Conservation (phyloP, 2,113 vertebrate genomes). For the Puffinus mauretanicus region DNA sequence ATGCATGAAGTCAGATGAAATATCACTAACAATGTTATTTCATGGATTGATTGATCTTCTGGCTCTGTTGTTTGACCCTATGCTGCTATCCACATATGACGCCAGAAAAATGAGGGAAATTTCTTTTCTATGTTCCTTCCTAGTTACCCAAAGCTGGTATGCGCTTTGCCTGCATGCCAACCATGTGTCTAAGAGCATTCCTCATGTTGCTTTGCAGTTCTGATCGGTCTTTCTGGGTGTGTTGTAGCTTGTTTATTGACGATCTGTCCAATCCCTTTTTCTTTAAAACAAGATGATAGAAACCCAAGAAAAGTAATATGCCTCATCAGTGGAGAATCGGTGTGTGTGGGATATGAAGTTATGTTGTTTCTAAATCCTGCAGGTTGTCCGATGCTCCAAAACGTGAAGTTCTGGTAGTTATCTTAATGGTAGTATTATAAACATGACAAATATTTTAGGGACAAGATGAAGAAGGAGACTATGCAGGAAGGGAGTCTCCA, state of each 20-base stretch:
- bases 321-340: background rate
- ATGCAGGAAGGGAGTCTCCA: background rate
- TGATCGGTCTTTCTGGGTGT: background rate
- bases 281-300: background rate
- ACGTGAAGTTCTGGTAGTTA: background rate
- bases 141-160: background rate
- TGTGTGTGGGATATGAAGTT: background rate
- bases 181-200: fast-evolving
- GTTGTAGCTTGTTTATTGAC: background rate
- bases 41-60: background rate
- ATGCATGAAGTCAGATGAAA: background rate
- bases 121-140: background rate
- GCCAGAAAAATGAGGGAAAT: background rate
- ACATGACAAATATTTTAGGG: background rate
- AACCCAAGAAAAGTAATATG: background rate
- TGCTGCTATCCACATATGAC: background rate
- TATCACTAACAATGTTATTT: background rate
- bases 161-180: background rate
- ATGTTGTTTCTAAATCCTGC: background rate
- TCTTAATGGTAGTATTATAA: background rate
- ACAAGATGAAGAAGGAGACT: background rate
- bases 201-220: background rate
- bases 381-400: background rate
- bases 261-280: background rate
- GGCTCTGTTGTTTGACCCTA: background rate